These are phyloP conservation scores for Tachypleus tridentatus DNA, from an alignment of 1,140 invertebrate genomes.

Conservation along the genomic window DNA sequence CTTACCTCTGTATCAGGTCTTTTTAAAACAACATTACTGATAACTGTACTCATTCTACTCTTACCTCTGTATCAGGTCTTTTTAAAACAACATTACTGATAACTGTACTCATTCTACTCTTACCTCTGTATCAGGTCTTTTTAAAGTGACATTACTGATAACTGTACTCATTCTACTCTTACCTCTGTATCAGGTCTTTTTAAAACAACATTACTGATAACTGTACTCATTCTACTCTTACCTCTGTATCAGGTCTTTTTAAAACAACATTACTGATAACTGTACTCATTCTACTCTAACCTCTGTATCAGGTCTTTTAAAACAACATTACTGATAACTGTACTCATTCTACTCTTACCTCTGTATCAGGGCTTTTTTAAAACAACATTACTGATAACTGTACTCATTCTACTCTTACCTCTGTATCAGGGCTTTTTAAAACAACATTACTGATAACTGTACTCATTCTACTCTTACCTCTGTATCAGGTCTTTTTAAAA, in stretches of 20 bases:
- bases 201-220: too few species aligned
- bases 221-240: too few species aligned
- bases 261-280: too few species aligned
- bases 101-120: conserved; percentile 8
- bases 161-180: too few species aligned
- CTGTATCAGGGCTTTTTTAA: conserved; percentile 60
- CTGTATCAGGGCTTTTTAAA: conserved; percentile 58
- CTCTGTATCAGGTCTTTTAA: too few species aligned
- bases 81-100: conserved; percentile 42
- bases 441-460: conserved; percentile 25
- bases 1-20: conserved; percentile 59
- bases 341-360: conserved; percentile 39
- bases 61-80: conserved; percentile 59
- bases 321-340: too few species aligned
- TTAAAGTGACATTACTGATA: too few species aligned
- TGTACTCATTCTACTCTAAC: too few species aligned
- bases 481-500: conserved; percentile 58
- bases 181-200: too few species aligned
- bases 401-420: conserved; percentile 39
- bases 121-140: conserved; percentile 45
- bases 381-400: conserved; percentile 25
- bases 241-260: too few species aligned
- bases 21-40: conserved; percentile 42
- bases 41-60: conserved; percentile 1
- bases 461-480: conserved; percentile 42